Base-by-base conservation (phyloP, 2,113 vertebrate genomes). In the Stictonetta naevosa region DNA sequence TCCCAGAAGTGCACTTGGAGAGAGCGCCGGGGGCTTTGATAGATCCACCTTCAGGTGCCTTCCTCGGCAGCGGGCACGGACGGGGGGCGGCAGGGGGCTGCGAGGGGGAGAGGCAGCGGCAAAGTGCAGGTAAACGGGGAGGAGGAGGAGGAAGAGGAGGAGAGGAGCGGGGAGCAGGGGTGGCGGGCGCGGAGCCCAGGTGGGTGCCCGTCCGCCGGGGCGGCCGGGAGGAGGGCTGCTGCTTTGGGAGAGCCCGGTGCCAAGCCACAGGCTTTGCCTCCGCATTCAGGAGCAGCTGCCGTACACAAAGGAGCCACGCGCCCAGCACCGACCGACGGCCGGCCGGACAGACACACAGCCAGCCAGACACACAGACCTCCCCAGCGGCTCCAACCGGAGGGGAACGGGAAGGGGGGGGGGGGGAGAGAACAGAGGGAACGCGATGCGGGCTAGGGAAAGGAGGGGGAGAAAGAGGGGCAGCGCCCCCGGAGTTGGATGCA, bases 221-320 rank as follows among this genome's bases (percentile, higher is more conserved):
- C 46, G 46, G 46, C 46, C n/a, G 26, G 77, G 34, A 46, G 87
- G 85, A 85, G 88, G 62, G 76, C 86, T 94, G 92, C 74, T 95
- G 91, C 74, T 88, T 94, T 90, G 83, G 78, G 83, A 95, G 92
- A 93, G 94, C 91, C 75, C 83, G 5, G 81, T 80, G 97, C 97
- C 94, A 86, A 96, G 96, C 92, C 95, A 74, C 95, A 67, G 96
- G 83, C 92, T 96, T 97, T 91, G 97, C 94, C 97, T 97, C 97
- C 96, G 98, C 98, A 97, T 97, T 97, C 97, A 97, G 97, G 94
- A 97, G 98, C 98, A 97, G 97, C 97, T 97, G 98, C 98, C 92
- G 97, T 97, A 97, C 98, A 99, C 98, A 99, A 98, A 99, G 98
- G 96, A 98, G 97, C 97, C 98, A 98, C 98, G 98, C 98, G 98